Percentiles rank a stretch among this genome's conserved stretches.
Conservation (phyloP, 2,888 invertebrate genomes). For the Argynnis bischoffii region DNA sequence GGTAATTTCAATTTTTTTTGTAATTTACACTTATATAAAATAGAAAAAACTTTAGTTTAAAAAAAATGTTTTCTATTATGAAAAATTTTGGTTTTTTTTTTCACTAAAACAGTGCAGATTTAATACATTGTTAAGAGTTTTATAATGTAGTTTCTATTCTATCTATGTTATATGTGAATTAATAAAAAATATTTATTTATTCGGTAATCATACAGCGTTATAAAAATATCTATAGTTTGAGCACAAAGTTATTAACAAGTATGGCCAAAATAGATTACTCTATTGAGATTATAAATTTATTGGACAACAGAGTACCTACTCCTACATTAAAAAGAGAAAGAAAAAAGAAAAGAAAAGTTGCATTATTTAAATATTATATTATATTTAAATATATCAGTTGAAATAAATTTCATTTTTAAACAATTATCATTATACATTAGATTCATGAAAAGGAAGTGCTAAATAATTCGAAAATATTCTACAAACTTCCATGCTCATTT, state of each 20-base stretch:
- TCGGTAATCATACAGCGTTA: too few species aligned
- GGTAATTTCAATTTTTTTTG: constrained; percentile 62
- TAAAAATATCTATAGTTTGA: too few species aligned
- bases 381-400: too few species aligned
- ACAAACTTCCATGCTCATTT: neutral
- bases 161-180: too few species aligned
- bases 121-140: neutral
- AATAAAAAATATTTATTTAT: too few species aligned
- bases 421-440: neutral
- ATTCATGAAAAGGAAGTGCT: neutral
- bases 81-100: neutral
- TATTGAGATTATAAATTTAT: too few species aligned
- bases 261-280: too few species aligned
- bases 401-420: neutral
- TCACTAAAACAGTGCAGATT: neutral
- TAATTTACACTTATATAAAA: neutral
- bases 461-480: neutral
- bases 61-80: neutral
- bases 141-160: neutral
- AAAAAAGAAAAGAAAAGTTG: too few species aligned
- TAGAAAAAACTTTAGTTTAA: neutral
- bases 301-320: too few species aligned
- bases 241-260: too few species aligned
- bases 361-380: too few species aligned
- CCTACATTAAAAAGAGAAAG: too few species aligned